phyloP scores from a whole-genome alignment of 2,888 invertebrate genomes.

The Macropis europaea region DNA sequence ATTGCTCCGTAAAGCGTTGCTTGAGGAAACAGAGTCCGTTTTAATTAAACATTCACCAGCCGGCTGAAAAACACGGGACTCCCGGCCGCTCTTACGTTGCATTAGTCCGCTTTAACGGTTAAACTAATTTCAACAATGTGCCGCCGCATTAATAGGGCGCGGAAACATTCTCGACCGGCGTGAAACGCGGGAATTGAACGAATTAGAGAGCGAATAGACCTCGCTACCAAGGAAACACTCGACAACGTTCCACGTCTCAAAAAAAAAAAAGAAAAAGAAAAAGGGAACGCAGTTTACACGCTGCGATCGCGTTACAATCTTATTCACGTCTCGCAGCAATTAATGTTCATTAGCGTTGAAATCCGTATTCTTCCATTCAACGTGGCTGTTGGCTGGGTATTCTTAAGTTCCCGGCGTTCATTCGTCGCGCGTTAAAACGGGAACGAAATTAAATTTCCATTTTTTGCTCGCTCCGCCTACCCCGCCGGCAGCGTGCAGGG shows the following conservation, averaged over 20 bases:
- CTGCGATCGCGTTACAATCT: conserved; percentile 46
- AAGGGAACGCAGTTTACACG: conserved; percentile 36
- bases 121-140: conserved; percentile 8
- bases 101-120: not conserved
- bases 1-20: not conserved
- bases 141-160: not conserved
- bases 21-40: not conserved
- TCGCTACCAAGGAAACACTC: conserved; percentile 25
- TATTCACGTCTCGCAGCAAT: conserved; percentile 48
- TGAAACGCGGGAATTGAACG: conserved; percentile 12
- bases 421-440: conserved; percentile 16
- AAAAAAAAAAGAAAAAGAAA: conserved; percentile 16
- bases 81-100: not conserved
- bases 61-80: not conserved
- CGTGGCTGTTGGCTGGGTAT: not conserved
- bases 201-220: conserved; percentile 16
- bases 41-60: conserved; percentile 8
- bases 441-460: conserved; percentile 38
- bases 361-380: conserved; percentile 42
- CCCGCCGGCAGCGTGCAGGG: not conserved
- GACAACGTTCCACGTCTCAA: conserved; percentile 21
- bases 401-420: conserved; percentile 35
- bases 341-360: conserved; percentile 50
- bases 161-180: not conserved
- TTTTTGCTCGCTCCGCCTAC: not conserved